These are phyloP conservation scores for Bombus turneri DNA, from an alignment of 1,140 invertebrate genomes.

Conservation along the genomic window DNA sequence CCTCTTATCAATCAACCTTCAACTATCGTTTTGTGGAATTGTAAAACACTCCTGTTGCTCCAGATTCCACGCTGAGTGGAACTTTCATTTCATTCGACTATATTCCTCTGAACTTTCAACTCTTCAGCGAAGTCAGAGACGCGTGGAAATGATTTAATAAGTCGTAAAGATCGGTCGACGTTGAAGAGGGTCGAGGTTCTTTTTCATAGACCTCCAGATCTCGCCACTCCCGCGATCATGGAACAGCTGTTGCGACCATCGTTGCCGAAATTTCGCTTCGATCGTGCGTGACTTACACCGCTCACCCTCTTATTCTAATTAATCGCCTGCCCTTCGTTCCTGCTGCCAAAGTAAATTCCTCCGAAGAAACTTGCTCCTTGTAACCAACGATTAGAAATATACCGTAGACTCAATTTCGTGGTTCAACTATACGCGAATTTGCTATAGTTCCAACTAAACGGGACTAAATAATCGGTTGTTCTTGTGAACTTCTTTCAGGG, in stretches of 20 bases:
- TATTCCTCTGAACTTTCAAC: neutral
- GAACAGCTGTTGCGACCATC: constrained; percentile 66
- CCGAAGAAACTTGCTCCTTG: neutral
- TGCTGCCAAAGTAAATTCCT: neutral
- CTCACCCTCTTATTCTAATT: constrained; percentile 6
- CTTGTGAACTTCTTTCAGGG: too few species aligned
- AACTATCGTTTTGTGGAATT: neutral
- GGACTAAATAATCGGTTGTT: too few species aligned
- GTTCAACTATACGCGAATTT: too few species aligned
- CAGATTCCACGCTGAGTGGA: neutral
- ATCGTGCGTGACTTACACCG: constrained; percentile 55
- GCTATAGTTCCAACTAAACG: too few species aligned
- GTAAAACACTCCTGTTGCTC: neutral
- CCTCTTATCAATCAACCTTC: neutral
- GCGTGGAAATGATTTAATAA: constrained; percentile 78
- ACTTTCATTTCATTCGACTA: neutral
- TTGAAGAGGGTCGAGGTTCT: constrained; percentile 76
- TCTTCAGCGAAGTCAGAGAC: neutral
- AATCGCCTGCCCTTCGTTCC: constrained; percentile 3
- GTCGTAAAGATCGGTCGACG: constrained; percentile 72
- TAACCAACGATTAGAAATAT: neutral
- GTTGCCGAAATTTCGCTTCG: constrained; percentile 48
- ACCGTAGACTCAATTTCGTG: neutral
- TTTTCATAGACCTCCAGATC: constrained; percentile 64
- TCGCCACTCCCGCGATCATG: constrained; percentile 11